Base-by-base conservation (phyloP, 2,888 invertebrate genomes). In the Drosophila nigritarsus region DNA sequence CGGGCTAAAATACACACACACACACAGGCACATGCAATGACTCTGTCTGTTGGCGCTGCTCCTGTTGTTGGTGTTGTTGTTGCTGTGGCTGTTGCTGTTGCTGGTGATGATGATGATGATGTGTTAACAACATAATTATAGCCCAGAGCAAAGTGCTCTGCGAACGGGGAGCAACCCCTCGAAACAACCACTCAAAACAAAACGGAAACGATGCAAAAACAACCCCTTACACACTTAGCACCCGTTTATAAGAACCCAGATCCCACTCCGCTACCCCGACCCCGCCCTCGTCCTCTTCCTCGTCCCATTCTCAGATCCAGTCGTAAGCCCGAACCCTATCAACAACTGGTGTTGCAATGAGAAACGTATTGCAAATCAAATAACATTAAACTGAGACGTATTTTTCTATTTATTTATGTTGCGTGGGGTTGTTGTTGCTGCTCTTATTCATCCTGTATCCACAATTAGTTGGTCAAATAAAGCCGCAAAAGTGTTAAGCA, bases 111-210 rank as follows among this genome's bases (percentile, higher is more conserved):
- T 72, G 87, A 87, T 83, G 89, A 91, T 85, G 90, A 90, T 91
- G 91, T 91, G 91, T 91, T 90, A 91, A 91, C 91, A 91, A 91
- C 87, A 86, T 91, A 91, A 91, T 91, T 91, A 91, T 91, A 90
- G 89, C 91, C 90, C 75, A 74, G 77, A 89, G 90, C 88, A 75
- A 85, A 87, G 89, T 81, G 82, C 69, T 80, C 65, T 32, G 69
- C 63, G 58, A 73, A 77, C 68, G 82, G 75, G 79, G 83, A 75
- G 73, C 80, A 84, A 86, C 80, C 78, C 77, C 78, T 83, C 75
- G 75, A 67, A 68, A 55, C 82, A 82, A 86, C 75, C 84, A 84
- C 82, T 83, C 82, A 81, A 76, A 84, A 82, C 87, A 88, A 84
- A 82, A 83, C 84, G 88, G 86, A 86, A 75, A 83, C 75, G 78